phyloP scores from a whole-genome alignment of 2,797 vertebrate genomes.

The Neosalanx taihuensis region DNA sequence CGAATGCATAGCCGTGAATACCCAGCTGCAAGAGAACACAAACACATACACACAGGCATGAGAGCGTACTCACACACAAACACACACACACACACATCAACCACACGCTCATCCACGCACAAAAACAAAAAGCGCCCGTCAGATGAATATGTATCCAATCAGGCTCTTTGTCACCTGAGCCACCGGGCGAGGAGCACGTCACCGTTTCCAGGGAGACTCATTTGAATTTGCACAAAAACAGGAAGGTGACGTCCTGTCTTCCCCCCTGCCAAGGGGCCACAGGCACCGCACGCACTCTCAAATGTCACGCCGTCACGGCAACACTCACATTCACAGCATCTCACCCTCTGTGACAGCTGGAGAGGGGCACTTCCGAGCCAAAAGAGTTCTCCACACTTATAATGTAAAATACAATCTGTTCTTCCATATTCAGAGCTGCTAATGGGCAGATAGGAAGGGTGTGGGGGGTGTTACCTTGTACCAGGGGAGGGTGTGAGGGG shows the following conservation, averaged over 20 bases:
- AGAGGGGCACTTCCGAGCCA: too few relatives aligned
- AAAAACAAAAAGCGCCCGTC: slow-evolving; percentile 4
- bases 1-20: slow-evolving; percentile 97
- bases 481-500: too few relatives aligned
- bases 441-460: too few relatives aligned
- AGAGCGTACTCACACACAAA: slow-evolving; percentile 26
- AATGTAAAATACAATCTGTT: too few relatives aligned
- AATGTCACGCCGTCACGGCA: slow-evolving; percentile 58
- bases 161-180: slow-evolving; percentile 55
- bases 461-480: too few relatives aligned
- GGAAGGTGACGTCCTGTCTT: neutral
- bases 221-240: slow-evolving; percentile 38
- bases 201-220: slow-evolving; percentile 44
- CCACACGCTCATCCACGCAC: slow-evolving; percentile 7
- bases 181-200: slow-evolving; percentile 33
- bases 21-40: slow-evolving; percentile 78
- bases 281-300: slow-evolving; percentile 58
- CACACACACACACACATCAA: slow-evolving; percentile 12
- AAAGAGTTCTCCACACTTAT: too few relatives aligned
- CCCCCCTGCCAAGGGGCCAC: slow-evolving; percentile 2
- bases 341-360: too few relatives aligned
- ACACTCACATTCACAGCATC: slow-evolving; percentile 26
- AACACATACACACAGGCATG: slow-evolving; percentile 16
- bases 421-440: too few relatives aligned
- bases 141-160: slow-evolving; percentile 49